Conservation (phyloP, 2,113 vertebrate genomes). For the Leptocoma aspasia region DNA sequence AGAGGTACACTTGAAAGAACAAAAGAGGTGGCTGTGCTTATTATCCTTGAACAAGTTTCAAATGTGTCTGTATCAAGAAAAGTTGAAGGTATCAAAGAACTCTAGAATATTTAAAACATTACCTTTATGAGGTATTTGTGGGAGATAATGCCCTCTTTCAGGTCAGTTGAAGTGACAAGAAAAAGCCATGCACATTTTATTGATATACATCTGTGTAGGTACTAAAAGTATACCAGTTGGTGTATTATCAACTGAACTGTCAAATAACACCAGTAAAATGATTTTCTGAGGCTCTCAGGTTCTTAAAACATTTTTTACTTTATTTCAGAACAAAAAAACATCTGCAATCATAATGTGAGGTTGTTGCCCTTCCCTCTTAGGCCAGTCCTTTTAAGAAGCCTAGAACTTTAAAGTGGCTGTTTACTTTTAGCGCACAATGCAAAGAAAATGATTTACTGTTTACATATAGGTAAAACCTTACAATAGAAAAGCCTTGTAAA, state of each 20-base stretch:
- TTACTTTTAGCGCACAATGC: neutral
- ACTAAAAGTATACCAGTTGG: neutral
- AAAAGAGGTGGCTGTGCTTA: neutral
- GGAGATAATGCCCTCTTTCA: neutral
- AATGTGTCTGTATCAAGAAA: neutral
- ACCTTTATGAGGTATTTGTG: neutral
- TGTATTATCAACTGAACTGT: neutral
- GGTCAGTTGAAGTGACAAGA: neutral
- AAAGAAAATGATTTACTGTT: neutral
- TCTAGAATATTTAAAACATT: neutral
- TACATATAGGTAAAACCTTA: neutral
- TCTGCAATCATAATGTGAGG: neutral
- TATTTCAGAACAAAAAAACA: neutral
- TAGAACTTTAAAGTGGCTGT: neutral
- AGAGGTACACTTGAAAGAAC: conserved; percentile 3
- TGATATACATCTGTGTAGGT: neutral
- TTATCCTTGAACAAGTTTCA: neutral
- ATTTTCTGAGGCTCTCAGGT: neutral
- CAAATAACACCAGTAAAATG: neutral
- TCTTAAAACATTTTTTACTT: neutral
- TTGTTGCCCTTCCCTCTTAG: neutral
- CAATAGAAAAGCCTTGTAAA: neutral
- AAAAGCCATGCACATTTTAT: neutral
- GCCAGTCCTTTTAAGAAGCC: neutral
- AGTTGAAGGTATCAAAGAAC: neutral